Evolutionary conservation across 2,113 vertebrate genomes (phyloP), one percentile per base, ranked within the genome.

Genomic region (Gopherus evgoodei): DNA sequence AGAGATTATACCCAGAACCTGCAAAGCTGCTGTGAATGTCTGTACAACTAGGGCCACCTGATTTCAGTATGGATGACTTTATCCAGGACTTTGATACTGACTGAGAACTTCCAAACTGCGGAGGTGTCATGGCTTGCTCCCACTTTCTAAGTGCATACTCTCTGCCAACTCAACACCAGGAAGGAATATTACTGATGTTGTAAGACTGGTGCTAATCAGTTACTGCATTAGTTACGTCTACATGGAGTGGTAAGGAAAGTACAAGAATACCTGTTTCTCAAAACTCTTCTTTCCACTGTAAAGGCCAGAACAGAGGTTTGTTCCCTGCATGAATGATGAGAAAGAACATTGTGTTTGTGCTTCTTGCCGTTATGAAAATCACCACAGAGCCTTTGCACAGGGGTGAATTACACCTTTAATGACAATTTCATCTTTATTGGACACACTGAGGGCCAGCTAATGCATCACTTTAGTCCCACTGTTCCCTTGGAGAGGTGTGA

Each of bases 61-160:
- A 38, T 38, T 38, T 78, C 49, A 0, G 80, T 56, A 10, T 2
- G 8, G 9, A 10, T 11, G 44, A 27, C 0, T 0, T 14, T 82
- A 92, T 86, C 79, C 75, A 47, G 31, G n/a, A 9, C 11, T 72
- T 22, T 72, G n/a, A 72, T n/a, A 78, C 22, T 78, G 11, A 47
- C 22, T 47, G 24, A 59, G 42, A 27, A 44, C 56, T 31, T 10
- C 27, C 14, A 17, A 81, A 59, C n/a, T 42, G 25, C 4, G 21
- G 35, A 42, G 5, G 25, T 44, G 25, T 17, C 14, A 11, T 29
- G 27, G 53, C 38, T 9, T 19, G 27, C n/a, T 13, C 38, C 11
- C 9, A 56, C 42, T 47, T 59, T 38, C 38, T 38, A 21, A 54
- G n/a, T 81, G 31, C 17, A 21, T 22, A 19, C 31, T 81, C 31